Conservation (phyloP, 2,113 vertebrate species). For the Pterocles orientalis region DNA sequence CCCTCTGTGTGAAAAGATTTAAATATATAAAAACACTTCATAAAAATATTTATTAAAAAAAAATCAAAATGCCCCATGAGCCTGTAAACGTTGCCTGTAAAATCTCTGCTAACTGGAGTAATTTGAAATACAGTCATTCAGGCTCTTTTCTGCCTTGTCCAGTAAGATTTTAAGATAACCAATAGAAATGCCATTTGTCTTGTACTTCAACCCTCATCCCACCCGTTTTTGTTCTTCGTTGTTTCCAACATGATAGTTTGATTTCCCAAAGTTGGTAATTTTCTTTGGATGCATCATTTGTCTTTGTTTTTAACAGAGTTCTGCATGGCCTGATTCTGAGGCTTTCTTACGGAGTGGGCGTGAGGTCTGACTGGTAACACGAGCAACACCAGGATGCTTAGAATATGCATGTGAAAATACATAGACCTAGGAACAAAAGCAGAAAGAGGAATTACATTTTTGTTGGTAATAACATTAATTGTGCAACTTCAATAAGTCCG, state of each 20-base stretch:
- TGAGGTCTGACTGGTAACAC: conserved; percentile 74
- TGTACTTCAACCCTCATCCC: not conserved
- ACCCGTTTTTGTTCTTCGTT: not conserved
- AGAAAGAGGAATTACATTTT: not conserved
- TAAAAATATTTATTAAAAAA: conserved; percentile 69
- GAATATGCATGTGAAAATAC: conserved; percentile 91
- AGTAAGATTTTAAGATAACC: conserved; percentile 38
- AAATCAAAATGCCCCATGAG: conserved; percentile 46
- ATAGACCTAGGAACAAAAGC: conserved; percentile 83
- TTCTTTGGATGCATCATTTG: conserved; percentile 58
- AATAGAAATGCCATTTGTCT: not conserved
- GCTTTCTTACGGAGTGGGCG: not conserved
- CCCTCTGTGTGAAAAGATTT: conserved; percentile 47
- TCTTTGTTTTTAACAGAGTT: conserved; percentile 69
- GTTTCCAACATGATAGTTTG: not conserved
- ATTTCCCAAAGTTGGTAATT: not conserved
- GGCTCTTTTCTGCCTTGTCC: conserved; percentile 32
- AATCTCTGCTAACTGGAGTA: not conserved
- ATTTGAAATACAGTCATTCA: conserved; percentile 5
- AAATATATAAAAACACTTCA: conserved; percentile 68
- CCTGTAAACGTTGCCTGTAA: conserved; percentile 49
- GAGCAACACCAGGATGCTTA: conserved; percentile 85
- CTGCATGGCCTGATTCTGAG: conserved; percentile 1
- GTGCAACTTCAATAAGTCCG: not conserved
- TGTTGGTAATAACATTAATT: not conserved